These are phyloP conservation scores for Pristiophorus japonicus DNA, from an alignment of 2,113 vertebrate species.

Conservation along the genomic window DNA sequence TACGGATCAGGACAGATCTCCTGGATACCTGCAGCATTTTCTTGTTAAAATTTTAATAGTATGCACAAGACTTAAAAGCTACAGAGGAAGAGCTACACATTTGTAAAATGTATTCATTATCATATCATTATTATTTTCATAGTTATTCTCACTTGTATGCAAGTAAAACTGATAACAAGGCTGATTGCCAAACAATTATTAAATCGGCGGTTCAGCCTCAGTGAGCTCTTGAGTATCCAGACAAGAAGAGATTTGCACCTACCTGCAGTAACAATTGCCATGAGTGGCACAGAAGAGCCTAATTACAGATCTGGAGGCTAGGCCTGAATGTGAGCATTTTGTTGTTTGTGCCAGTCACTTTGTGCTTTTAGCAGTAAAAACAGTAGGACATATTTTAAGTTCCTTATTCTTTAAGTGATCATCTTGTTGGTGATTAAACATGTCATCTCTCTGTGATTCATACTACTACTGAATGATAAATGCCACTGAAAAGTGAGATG, in stretches of 20 bases:
- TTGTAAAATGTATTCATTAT: neutral
- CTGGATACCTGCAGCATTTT: neutral
- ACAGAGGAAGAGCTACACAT: neutral
- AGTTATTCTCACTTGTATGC: neutral
- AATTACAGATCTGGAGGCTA: neutral
- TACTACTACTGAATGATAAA: constrained; percentile 50
- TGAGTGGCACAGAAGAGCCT: neutral
- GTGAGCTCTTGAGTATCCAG: neutral
- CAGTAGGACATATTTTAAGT: neutral
- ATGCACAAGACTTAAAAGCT: neutral
- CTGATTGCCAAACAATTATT: neutral
- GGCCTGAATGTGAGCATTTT: neutral
- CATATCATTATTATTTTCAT: neutral
- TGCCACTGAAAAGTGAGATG: constrained; percentile 53
- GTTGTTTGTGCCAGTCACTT: neutral
- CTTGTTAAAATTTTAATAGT: neutral
- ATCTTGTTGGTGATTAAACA: constrained; percentile 51
- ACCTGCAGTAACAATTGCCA: neutral
- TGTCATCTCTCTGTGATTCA: constrained; percentile 51
- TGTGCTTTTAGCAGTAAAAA: neutral
- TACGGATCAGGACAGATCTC: neutral
- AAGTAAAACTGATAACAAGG: neutral
- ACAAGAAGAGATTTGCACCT: neutral
- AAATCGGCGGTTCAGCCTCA: too few species aligned
- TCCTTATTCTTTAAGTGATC: constrained; percentile 44